Percentiles rank a stretch among this genome's conserved stretches.
Conservation (phyloP, 2,888 invertebrate species). For the Pheosia tremula region DNA sequence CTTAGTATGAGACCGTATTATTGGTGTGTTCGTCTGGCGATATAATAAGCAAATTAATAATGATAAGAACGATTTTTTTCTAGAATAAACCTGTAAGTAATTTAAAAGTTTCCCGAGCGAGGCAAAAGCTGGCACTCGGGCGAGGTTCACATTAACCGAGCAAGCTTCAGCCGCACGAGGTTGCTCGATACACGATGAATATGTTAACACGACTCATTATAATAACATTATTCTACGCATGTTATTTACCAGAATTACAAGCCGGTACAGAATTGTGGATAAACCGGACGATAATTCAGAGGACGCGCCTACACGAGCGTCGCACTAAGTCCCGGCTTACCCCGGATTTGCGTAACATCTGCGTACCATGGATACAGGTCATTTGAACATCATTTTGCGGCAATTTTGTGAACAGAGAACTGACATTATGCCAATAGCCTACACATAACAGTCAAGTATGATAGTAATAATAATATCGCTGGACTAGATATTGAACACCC, state of each 20-base stretch:
- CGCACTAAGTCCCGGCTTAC: constrained; percentile 74
- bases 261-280: constrained; percentile 46
- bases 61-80: too few relatives aligned
- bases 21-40: too few relatives aligned
- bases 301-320: constrained; percentile 63
- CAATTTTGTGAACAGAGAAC: constrained; percentile 17
- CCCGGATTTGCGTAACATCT: constrained; percentile 69
- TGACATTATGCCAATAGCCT: not conserved
- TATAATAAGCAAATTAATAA: too few relatives aligned
- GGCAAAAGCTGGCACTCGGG: too few relatives aligned
- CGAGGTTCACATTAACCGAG: too few relatives aligned
- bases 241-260: constrained; percentile 16
- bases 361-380: constrained; percentile 56
- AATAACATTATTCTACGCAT: not conserved
- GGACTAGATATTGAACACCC: too few relatives aligned
- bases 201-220: not conserved
- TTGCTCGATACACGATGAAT: too few relatives aligned
- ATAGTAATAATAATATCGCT: too few relatives aligned
- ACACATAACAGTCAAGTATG: not conserved
- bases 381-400: constrained; percentile 44
- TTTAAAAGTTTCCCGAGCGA: too few relatives aligned
- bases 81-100: too few relatives aligned
- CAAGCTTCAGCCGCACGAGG: too few relatives aligned
- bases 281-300: constrained; percentile 65
- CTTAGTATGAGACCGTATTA: too few relatives aligned